Evolutionary conservation across 2,797 vertebrate species (phyloP), one percentile per base, ranked within the genome.

Genomic region (Pangasius sanitwongsei): DNA sequence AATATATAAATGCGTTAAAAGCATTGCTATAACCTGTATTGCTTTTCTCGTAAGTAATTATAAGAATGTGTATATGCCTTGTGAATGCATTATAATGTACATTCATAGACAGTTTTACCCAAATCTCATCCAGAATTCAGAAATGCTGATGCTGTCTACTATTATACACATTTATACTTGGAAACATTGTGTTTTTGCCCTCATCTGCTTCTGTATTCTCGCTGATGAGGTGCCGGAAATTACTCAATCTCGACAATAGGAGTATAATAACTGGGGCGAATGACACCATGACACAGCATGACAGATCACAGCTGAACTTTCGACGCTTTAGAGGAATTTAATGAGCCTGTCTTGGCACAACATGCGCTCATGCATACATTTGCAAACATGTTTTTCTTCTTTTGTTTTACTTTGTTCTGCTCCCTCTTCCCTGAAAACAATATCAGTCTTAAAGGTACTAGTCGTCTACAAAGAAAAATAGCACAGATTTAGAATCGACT

Each of bases 291-390:
- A 72, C 83, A 37, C 61, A 44, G 83, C 75, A 59, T 50, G 70
- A 89, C 59, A 86, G 37, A 72, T 80, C 75, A 83, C 37, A 86
- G 31, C 0, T 6, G 4, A 86, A 86, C 65, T 23, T 70, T 72
- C 55, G 25, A n/a, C 20, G 25, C 63, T 37, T 63, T 37, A 8
- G 41, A 48, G 34, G 31, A 34, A 23, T 70, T 89, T 67, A 67
- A 89, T 85, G 63, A 85, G 31, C 48, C 82, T 55, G 70, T 67
- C 74, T 48, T 80, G 63, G 25, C 74, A 85, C 87, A 77, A 65
- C 86, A 65, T 67, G 75, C 11, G 44, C 61, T 81, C 86, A 55
- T 37, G 75, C 61, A 77, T 86, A 77, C 85, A 77, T 72, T 86
- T 77, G 37, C 55, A 77, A 44, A 63, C 53, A 53, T 82, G 34